Base-by-base conservation (phyloP, 2,113 vertebrate species). In the Serinus canaria region DNA sequence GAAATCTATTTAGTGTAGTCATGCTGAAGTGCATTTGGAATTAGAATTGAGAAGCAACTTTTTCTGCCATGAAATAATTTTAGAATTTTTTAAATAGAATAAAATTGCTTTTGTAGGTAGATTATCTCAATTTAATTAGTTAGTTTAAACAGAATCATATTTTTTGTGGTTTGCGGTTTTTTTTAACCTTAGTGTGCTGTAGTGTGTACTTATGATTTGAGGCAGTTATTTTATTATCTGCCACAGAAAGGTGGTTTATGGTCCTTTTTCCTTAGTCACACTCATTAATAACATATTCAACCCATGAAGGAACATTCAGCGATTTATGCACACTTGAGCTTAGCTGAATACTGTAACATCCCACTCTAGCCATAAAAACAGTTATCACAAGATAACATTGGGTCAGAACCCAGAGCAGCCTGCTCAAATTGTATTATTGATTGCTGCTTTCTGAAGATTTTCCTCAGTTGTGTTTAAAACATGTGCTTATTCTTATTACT, bases 301-400 rank as follows among this genome's bases (percentile, higher is more conserved):
- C 22, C 30, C 39, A n/a, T 64, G 92, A 86, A 80, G 0, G 1
- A 90, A 77, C 0, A 0, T 85, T 83, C 85, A 80, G 67, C 37
- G 11, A 92, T 95, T 89, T 96, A 88, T 92, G 75, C 90, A 22
- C 62, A 63, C 33, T 74, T 73, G 58, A 87, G 64, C 83, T 91
- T 46, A 69, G 70, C 62, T 91, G 91, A 91, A 79, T 39, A 33
- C 44, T 60, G 0, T 74, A 63, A 82, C 86, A 78, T 64, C 44
- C 74, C 23, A 60, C 89, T 92, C 67, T 46, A 79, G 56, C 49
- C 80, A 84, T 92, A 92, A 89, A 96, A 92, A 56, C 83, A 81
- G 79, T 92, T 95, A 90, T 90, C 69, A 84, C 83, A 90, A 70
- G 80, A 53, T 93, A 94, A 68, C 3, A 3, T 72, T 52, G 75